Evolutionary conservation across 2,888 invertebrate genomes (phyloP).

Genomic region (Meliscaeva auricollis): DNA sequence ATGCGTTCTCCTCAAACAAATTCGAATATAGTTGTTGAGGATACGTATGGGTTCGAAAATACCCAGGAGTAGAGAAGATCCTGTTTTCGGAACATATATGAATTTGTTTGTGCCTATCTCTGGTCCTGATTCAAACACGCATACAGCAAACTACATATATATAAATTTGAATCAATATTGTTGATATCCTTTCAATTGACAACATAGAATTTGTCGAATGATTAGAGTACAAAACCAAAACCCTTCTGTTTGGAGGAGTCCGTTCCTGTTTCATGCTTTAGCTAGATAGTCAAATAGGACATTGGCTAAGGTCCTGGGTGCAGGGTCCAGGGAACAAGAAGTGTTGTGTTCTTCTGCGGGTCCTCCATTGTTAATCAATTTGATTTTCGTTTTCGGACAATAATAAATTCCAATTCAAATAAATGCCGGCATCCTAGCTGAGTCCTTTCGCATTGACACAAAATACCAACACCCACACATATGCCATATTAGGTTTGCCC

Average conservation of each 20-base stretch:
- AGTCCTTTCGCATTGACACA: slow-evolving; percentile 1
- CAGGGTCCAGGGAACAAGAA: slow-evolving; percentile 12
- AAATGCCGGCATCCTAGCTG: slow-evolving; percentile 31
- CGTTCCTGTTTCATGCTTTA: not conserved
- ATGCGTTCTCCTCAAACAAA: slow-evolving; percentile 33
- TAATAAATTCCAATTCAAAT: slow-evolving; percentile 69
- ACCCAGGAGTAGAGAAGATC: not conserved
- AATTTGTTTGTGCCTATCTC: slow-evolving; percentile 13
- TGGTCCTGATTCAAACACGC: not conserved
- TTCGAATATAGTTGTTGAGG: not conserved
- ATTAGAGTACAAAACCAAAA: slow-evolving; percentile 51
- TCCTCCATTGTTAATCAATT: slow-evolving; percentile 74
- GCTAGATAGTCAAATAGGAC: not conserved
- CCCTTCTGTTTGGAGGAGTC: slow-evolving; percentile 16
- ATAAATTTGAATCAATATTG: slow-evolving; percentile 49
- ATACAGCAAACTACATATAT: not conserved
- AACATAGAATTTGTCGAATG: slow-evolving; percentile 68
- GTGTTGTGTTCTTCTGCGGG: slow-evolving; percentile 58
- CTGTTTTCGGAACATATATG: slow-evolving; percentile 4
- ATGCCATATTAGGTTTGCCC: not conserved
- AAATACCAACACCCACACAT: slow-evolving; percentile 9
- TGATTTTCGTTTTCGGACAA: slow-evolving; percentile 66
- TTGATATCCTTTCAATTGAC: slow-evolving; percentile 61
- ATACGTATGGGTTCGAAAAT: not conserved
- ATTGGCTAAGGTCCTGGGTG: not conserved